phyloP scores from a whole-genome alignment of 2,797 vertebrate species.

The Dendrocincla fuliginosa region DNA sequence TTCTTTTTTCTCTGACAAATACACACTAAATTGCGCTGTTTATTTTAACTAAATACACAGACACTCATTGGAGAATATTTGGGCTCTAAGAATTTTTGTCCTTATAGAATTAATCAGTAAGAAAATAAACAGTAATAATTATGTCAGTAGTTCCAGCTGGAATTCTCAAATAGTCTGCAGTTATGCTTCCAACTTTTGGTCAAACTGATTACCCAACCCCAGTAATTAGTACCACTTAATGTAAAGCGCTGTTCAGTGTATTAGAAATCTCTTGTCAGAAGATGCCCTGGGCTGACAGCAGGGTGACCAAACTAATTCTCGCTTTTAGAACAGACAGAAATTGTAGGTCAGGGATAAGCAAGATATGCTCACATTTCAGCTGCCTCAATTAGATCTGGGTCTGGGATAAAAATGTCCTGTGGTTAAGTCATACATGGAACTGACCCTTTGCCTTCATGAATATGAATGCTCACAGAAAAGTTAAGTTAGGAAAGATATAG shows the following conservation, averaged over 20 bases:
- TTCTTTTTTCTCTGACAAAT: background rate
- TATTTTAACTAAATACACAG: background rate
- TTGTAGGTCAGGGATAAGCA: constrained; percentile 61
- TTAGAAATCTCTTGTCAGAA: constrained; percentile 70
- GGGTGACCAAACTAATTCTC: constrained; percentile 68
- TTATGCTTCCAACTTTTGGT: constrained; percentile 25
- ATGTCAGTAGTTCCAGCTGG: background rate
- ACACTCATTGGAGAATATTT: background rate
- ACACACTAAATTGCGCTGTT: background rate
- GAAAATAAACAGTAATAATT: constrained; percentile 4
- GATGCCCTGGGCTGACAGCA: constrained; percentile 67
- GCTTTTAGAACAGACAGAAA: constrained; percentile 49
- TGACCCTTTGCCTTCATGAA: constrained; percentile 60
- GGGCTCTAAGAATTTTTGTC: background rate
- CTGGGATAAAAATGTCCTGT: constrained; percentile 49
- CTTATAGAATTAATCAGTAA: background rate
- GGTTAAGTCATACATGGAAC: constrained; percentile 46
- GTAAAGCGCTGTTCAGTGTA: constrained; percentile 56
- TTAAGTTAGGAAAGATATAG: background rate
- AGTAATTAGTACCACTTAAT: constrained; percentile 67
- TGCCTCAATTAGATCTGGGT: constrained; percentile 56
- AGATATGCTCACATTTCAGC: constrained; percentile 40
- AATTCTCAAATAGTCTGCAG: constrained; percentile 19
- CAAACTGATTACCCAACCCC: constrained; percentile 47
- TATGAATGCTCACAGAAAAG: constrained; percentile 49